Evolutionary conservation across 1,140 invertebrate species (phyloP), one percentile per base, ranked within the genome.

Genomic region (Acromyrmex heyeri): DNA sequence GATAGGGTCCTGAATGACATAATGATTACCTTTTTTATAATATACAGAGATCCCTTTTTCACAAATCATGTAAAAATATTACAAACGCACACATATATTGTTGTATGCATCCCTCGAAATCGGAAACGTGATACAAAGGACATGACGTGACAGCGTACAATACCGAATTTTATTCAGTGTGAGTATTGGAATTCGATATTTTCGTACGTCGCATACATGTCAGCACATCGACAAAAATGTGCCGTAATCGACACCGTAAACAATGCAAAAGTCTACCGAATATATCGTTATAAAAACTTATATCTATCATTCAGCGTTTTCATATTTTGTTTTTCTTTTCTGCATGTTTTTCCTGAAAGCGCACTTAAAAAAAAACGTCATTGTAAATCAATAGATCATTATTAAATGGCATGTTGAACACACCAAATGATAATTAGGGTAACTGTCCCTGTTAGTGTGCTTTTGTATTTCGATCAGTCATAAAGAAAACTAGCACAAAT

Each of bases 171-270:
- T 44, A 10, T 81, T 61, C 34, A 44, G 16, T 69, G 12, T 69
- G 18, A 21, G 24, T 55, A 81, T 81, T 72, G 78, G n/a, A 81
- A 81, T 55, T 3, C 50, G 50, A 81, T 81, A 81, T 72, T 81
- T 72, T 57, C 53, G 34, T 30, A 24, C 21, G 38, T 76, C 75
- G 24, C 75, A 30, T 38, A 44, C 50, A 27, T 72, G 27, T 72
- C 78, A 57, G 12, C 78, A 10, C 24, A 21, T 78, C 24, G 44
- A 16, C 21, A 14, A 72, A 81, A 81, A 27, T 81, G 16, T 81
- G 21, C 4, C 21, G 30, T 72, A 70, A 78, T 44, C 65, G 50
- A 81, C 50, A 70, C 14, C 16, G 44, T 70, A 81, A 81, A 70
- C 50, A 72, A 81, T 57, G 24, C 21, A 81, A 81, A 69, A 70